Percentiles rank a stretch among this genome's conserved stretches.
These are phyloP conservation scores for Agriotes lineatus DNA, from an alignment of 2,888 invertebrate species.

Conservation along the genomic window DNA sequence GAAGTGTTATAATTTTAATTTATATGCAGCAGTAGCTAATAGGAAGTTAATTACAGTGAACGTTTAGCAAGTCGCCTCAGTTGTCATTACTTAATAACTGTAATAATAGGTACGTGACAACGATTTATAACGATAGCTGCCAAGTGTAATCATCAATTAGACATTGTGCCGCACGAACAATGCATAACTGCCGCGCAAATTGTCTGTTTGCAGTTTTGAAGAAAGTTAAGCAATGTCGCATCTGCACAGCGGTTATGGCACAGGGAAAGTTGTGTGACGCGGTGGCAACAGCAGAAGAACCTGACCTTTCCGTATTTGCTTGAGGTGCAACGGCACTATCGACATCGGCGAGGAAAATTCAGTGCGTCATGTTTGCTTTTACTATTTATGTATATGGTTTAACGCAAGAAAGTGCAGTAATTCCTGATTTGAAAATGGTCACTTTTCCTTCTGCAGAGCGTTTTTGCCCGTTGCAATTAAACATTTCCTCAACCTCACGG, in stretches of 20 bases:
- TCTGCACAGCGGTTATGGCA: constrained; percentile 16
- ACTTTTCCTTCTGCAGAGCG: background rate
- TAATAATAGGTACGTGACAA: background rate
- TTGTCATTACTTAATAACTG: background rate
- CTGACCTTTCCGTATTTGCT: constrained; percentile 37
- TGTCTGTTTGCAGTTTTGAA: constrained; percentile 11
- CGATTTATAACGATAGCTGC: background rate
- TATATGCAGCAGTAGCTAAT: no score
- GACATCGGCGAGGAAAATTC: constrained; percentile 20
- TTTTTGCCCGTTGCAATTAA: background rate
- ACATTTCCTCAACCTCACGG: no score
- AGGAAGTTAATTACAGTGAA: no score
- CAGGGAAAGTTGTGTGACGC: constrained; percentile 23
- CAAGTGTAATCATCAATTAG: constrained; percentile 9
- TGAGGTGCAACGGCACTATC: constrained; percentile 15
- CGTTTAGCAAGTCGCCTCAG: background rate
- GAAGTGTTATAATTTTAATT: no score
- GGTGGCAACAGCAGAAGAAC: constrained; percentile 8
- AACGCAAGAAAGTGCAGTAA: background rate
- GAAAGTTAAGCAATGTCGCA: constrained; percentile 17
- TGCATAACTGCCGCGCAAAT: background rate
- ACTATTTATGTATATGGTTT: constrained; percentile 12
- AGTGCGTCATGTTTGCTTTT: constrained; percentile 19
- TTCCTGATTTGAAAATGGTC: background rate
- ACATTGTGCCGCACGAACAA: constrained; percentile 8